Conservation (phyloP, 2,113 vertebrate genomes). For the Coptodon bakossiorum region DNA sequence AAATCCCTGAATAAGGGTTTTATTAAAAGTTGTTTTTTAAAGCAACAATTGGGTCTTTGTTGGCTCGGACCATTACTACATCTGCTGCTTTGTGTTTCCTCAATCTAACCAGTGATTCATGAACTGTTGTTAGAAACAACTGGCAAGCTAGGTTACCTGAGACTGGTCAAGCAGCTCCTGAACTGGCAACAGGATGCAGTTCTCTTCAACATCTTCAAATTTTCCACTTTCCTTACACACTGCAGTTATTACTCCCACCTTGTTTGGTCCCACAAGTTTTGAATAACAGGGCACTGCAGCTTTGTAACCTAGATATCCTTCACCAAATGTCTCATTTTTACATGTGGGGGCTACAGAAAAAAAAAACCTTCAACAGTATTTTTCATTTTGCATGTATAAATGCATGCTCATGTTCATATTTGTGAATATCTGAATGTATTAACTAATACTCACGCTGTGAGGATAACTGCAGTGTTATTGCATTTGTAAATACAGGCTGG, state of each 20-base stretch:
- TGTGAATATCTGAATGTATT: neutral
- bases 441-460: neutral
- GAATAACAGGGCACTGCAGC: neutral
- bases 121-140: neutral
- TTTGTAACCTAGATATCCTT: rapidly evolving
- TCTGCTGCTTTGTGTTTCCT: neutral
- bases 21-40: no score
- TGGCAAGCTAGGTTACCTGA: neutral
- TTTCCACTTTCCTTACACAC: neutral
- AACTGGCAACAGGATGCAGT: neutral
- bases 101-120: neutral
- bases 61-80: no score
- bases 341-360: no score
- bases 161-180: neutral
- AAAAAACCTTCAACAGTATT: no score
- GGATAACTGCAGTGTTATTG: neutral
- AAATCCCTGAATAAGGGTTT: no score
- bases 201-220: neutral
- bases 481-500: rapidly evolving
- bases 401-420: neutral
- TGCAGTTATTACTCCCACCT: neutral
- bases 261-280: no score
- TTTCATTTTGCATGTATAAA: no score
- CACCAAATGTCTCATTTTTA: neutral
- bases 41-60: no score